Evolutionary conservation across 1,140 invertebrate species (phyloP).

Genomic region (Ips typographus): DNA sequence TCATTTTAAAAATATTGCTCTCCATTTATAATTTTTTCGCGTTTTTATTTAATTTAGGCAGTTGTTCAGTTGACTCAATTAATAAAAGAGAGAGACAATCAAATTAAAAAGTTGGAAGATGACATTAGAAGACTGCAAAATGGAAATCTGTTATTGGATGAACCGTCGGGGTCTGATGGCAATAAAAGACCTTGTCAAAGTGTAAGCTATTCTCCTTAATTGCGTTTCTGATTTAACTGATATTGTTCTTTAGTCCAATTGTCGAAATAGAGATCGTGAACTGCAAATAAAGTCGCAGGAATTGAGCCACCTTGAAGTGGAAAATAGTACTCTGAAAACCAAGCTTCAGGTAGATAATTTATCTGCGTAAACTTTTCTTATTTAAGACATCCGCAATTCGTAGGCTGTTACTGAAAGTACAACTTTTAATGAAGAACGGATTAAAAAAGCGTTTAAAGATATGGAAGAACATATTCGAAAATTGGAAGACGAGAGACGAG

Average conservation of each 20-base stretch:
- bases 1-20: too few species aligned
- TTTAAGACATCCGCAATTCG: not conserved
- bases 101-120: constrained; percentile 51
- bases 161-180: too few species aligned
- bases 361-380: not conserved
- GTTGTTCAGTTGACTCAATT: constrained; percentile 26
- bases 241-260: constrained; percentile 1
- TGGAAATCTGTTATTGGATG: not conserved
- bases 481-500: constrained; percentile 47
- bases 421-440: constrained; percentile 15
- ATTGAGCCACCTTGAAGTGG: constrained; percentile 57
- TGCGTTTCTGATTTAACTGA: too few species aligned
- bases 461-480: constrained; percentile 46
- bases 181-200: too few species aligned
- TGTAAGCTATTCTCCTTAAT: too few species aligned
- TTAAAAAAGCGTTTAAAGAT: constrained; percentile 42
- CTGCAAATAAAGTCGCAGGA: constrained; percentile 57
- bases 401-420: constrained; percentile 13
- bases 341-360: constrained; percentile 55
- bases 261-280: constrained; percentile 57
- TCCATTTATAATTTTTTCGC: too few species aligned
- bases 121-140: constrained; percentile 52
- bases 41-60: constrained; percentile 1
- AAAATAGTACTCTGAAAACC: constrained; percentile 57
- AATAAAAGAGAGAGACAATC: constrained; percentile 50